A percentile compares a stretch with the other conserved stretches of the same genome.
These are phyloP conservation scores for Phoeniculus purpureus DNA, from an alignment of 2,797 vertebrate genomes.

Conservation along the genomic window DNA sequence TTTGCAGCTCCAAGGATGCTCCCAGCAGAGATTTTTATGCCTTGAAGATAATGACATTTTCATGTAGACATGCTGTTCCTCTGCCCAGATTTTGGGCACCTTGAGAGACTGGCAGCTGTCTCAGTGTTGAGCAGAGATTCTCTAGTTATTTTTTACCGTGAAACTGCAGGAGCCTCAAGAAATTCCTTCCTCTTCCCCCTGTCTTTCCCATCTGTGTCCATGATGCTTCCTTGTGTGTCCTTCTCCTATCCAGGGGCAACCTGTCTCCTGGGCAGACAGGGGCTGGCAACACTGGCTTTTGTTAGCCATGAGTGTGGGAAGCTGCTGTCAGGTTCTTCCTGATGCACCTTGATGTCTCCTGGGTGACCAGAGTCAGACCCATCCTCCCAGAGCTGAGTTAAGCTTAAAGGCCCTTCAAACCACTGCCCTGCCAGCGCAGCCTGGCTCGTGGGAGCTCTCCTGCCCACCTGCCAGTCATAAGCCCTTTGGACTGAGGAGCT, in stretches of 20 bases:
- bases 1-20: not conserved
- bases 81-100: fast-evolving
- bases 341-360: not conserved
- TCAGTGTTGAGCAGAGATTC: not conserved
- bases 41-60: not conserved
- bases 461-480: not conserved
- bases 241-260: no score
- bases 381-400: not conserved
- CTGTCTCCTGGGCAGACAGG: not conserved
- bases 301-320: not conserved
- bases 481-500: not conserved
- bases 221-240: not conserved
- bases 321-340: not conserved
- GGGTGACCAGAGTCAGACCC: not conserved
- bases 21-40: not conserved
- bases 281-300: not conserved
- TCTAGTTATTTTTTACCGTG: not conserved
- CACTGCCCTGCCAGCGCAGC: not conserved
- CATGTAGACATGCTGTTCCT: not conserved
- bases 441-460: not conserved
- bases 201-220: no score
- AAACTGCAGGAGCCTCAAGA: not conserved
- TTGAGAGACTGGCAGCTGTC: not conserved
- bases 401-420: not conserved
- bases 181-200: not conserved